These are phyloP conservation scores for Gavialis gangeticus DNA, from an alignment of 2,113 vertebrate species.

Conservation along the genomic window DNA sequence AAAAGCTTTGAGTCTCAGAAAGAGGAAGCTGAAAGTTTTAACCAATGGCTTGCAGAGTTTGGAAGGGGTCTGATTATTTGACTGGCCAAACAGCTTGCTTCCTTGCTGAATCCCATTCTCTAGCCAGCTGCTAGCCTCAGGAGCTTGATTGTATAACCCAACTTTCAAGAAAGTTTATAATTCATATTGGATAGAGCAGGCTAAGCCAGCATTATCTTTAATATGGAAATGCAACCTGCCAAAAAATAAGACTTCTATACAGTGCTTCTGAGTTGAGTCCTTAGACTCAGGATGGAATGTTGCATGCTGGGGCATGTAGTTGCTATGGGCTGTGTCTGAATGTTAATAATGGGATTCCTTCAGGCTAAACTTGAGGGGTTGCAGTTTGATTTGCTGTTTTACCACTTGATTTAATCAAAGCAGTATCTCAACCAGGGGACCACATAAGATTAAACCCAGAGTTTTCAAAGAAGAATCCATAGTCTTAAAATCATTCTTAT, in stretches of 20 bases:
- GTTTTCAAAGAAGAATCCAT: no score
- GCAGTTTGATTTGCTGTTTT: not conserved
- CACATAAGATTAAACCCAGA: no score
- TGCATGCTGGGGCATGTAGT: not conserved
- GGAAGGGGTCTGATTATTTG: not conserved
- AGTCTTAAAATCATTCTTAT: no score
- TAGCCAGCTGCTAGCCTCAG: not conserved
- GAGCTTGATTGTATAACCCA: not conserved
- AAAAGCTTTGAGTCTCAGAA: rapidly evolving
- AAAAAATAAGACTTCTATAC: rapidly evolving
- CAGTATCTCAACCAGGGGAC: not conserved
- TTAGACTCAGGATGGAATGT: not conserved
- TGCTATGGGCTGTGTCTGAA: not conserved
- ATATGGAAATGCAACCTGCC: rapidly evolving
- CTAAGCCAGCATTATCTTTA: not conserved
- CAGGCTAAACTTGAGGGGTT: not conserved
- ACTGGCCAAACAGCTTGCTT: not conserved
- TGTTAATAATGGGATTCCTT: not conserved
- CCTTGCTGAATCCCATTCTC: not conserved
- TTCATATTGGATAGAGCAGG: not conserved
- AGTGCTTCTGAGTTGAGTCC: rapidly evolving
- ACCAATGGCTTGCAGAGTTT: not conserved
- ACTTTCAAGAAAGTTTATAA: rapidly evolving
- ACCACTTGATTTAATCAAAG: not conserved
- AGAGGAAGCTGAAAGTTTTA: not conserved